Percentiles rank a stretch among this genome's conserved stretches.
Evolutionary conservation across 2,888 invertebrate genomes (phyloP).

Genomic region (Nymphalis polychloros): DNA sequence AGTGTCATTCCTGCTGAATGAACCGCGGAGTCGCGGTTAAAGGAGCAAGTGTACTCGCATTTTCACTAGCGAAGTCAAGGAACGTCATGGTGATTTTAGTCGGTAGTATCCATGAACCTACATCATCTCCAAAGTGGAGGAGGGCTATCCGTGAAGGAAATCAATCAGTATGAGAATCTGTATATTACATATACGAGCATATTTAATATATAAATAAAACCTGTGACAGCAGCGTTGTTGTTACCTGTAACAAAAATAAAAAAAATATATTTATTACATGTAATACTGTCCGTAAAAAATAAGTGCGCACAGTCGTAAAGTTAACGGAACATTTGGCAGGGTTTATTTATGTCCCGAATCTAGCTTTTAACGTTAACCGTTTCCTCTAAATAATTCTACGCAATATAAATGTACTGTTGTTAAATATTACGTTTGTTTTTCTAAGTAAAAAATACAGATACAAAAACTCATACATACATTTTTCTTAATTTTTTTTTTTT

Average conservation of each 20-base stretch:
- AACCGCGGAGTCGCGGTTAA: no score
- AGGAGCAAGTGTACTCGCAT: no score
- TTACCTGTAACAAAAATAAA: constrained; percentile 48
- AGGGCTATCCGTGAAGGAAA: not conserved
- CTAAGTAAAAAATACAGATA: no score
- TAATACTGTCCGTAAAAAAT: constrained; percentile 45
- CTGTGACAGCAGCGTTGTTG: not conserved
- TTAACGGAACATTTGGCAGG: constrained; percentile 45
- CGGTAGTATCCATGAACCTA: no score
- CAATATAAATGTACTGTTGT: constrained; percentile 9
- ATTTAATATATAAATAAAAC: not conserved
- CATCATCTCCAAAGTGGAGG: no score
- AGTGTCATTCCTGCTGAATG: no score
- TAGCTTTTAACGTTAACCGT: constrained; percentile 35
- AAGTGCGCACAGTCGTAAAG: constrained; percentile 43
- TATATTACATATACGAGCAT: not conserved
- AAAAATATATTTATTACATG: constrained; percentile 44
- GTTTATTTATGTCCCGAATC: constrained; percentile 44
- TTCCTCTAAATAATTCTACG: constrained; percentile 22
- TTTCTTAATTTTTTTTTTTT: no score
- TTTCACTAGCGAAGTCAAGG: no score
- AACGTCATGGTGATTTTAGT: no score
- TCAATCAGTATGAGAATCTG: not conserved
- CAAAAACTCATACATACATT: no score
- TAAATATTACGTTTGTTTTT: not conserved